A percentile compares a stretch with the other conserved stretches of the same genome.
Conservation (phyloP, 1,140 invertebrate species). For the Drosophila paulistorum region DNA sequence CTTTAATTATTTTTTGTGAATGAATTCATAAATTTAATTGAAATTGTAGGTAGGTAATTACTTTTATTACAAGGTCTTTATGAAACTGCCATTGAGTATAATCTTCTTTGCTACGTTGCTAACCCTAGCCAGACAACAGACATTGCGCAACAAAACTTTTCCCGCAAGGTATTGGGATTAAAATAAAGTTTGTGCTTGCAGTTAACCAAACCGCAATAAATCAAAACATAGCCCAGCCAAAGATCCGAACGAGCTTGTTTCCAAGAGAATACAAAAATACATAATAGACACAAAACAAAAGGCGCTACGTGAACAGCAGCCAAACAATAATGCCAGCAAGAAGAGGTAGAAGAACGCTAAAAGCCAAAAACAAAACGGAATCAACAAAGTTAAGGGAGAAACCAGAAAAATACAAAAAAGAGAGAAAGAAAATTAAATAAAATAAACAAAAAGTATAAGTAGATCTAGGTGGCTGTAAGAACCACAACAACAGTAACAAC, state of each 20-base stretch:
- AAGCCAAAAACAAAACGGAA: background rate
- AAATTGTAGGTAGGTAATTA: background rate
- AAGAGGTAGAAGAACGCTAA: background rate
- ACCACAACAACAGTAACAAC: conserved; percentile 46
- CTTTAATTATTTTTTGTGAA: background rate
- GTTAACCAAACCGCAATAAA: conserved; percentile 77
- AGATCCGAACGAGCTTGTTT: conserved; percentile 24
- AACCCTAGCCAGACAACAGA: conserved; percentile 5
- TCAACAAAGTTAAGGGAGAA: conserved; percentile 6
- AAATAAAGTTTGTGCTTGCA: conserved; percentile 71
- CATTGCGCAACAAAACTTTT: conserved; percentile 34
- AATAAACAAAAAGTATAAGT: conserved; percentile 40
- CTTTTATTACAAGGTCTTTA: background rate
- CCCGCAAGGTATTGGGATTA: conserved; percentile 42
- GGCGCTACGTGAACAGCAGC: conserved; percentile 31
- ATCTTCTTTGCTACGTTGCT: conserved; percentile 2
- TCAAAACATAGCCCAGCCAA: conserved; percentile 65
- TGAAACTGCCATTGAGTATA: conserved; percentile 11
- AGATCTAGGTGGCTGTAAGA: background rate
- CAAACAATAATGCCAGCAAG: conserved; percentile 20
- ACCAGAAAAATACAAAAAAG: conserved; percentile 42
- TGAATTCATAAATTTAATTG: conserved; percentile 14
- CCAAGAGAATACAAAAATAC: conserved; percentile 25
- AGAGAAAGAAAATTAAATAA: conserved; percentile 30
- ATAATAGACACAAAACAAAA: conserved; percentile 31